Evolutionary conservation across 2,113 vertebrate species (phyloP).

Genomic region (Coracopsis vasa): DNA sequence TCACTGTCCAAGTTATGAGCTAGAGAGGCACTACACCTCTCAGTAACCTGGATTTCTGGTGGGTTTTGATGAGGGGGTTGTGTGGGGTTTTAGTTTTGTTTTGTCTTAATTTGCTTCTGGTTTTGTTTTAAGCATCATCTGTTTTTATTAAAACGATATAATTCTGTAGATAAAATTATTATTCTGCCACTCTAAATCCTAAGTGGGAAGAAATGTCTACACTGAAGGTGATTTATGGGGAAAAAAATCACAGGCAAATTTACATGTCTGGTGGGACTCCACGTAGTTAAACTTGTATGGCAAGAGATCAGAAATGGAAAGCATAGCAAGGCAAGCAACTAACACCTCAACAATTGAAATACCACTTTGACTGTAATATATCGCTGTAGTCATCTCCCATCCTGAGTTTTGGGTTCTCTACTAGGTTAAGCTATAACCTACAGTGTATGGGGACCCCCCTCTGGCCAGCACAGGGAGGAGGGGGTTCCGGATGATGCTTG

Average conservation of each 20-base stretch:
- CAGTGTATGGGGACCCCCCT: background rate
- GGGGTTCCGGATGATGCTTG: background rate
- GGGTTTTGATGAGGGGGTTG: background rate
- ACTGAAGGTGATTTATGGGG: background rate
- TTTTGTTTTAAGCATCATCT: background rate
- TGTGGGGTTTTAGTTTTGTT: no score
- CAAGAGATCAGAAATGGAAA: background rate
- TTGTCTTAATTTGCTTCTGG: background rate
- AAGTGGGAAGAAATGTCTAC: background rate
- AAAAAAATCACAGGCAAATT: background rate
- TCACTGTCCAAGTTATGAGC: background rate
- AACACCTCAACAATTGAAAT: background rate
- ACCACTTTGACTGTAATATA: background rate
- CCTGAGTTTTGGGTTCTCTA: background rate
- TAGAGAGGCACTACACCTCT: background rate
- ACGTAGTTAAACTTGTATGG: background rate
- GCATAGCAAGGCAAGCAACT: background rate
- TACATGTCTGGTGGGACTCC: background rate
- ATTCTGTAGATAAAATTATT: background rate
- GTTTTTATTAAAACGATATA: background rate
- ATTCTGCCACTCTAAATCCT: background rate
- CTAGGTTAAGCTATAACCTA: background rate
- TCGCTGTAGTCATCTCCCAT: background rate
- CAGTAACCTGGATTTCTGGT: background rate
- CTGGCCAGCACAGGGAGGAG: background rate